Conservation (phyloP, 35 echinoderm and acorn worm genomes). For the Apostichopus japonicus region DNA sequence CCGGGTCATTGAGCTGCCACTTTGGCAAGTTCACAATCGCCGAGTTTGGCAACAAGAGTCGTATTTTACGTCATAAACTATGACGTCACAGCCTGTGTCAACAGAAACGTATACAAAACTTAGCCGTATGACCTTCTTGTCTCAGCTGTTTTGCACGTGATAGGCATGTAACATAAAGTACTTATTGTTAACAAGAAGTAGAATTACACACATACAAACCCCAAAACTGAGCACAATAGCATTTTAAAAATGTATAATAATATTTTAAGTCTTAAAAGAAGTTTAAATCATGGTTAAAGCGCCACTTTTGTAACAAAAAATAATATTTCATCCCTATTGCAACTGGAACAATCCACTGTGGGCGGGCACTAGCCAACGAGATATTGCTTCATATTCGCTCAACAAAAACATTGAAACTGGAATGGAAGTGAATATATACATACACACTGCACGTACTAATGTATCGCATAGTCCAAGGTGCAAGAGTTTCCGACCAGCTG, state of each 20-base stretch:
- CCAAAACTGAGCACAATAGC: too few relatives aligned
- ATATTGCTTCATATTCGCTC: conserved; percentile 17
- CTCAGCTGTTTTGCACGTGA: conserved; percentile 54
- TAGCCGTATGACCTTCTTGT: neutral
- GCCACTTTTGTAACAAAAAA: neutral
- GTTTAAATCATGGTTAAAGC: too few relatives aligned
- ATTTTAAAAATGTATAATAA: too few relatives aligned
- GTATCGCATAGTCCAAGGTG: neutral
- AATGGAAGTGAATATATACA: neutral
- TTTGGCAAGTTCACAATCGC: too few relatives aligned
- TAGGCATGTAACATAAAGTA: neutral
- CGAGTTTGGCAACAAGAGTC: neutral
- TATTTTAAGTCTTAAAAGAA: too few relatives aligned
- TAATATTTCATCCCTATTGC: neutral
- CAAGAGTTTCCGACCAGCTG: neutral
- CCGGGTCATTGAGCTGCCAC: too few relatives aligned
- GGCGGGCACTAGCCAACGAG: conserved; percentile 20
- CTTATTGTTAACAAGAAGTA: too few relatives aligned
- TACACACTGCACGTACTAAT: neutral
- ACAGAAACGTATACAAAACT: conserved; percentile 24
- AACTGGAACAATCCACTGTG: conserved; percentile 29
- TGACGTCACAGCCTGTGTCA: conserved; percentile 38
- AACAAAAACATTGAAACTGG: conserved; percentile 38
- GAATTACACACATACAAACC: too few relatives aligned
- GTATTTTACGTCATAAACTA: neutral